Percentiles rank a stretch among this genome's conserved stretches.
Conservation (phyloP, 37 sponge, comb jelly and placozoan species). For the Haliclona indistincta region DNA sequence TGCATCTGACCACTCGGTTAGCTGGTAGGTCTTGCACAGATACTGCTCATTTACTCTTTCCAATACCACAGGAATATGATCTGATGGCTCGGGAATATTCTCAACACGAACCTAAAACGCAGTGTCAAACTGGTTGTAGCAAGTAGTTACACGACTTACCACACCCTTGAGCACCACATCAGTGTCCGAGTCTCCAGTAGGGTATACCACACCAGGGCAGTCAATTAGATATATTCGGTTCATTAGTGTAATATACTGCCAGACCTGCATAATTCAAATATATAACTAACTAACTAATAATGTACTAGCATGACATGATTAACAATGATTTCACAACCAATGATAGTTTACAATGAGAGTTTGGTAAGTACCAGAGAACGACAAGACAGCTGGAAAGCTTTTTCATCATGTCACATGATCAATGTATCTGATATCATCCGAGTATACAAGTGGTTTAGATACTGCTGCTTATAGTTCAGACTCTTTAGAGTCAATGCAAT, state of each 20-base stretch:
- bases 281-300: no score
- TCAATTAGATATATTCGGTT: conserved; percentile 94
- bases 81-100: conserved; percentile 83
- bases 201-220: conserved; percentile 98
- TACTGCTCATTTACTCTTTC: conserved; percentile 87
- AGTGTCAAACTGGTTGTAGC: no score
- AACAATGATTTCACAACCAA: not conserved
- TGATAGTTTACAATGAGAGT: not conserved
- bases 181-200: conserved; percentile 88
- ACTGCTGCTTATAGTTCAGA: no score
- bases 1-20: conserved; percentile 74
- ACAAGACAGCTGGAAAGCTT: no score
- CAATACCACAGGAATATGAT: conserved; percentile 89
- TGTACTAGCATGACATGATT: not conserved
- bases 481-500: no score
- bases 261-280: conserved; percentile 62
- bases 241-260: conserved; percentile 99
- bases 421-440: no score
- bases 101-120: conserved; percentile 92
- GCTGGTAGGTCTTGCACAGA: conserved; percentile 75
- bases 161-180: conserved; percentile 98
- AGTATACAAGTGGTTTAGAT: no score
- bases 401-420: no score
- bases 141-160: conserved; percentile 43
- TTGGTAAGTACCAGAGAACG: not conserved